Percentiles rank a stretch among this genome's conserved stretches.
These are phyloP conservation scores for Galleria mellonella DNA, from an alignment of 1,140 invertebrate genomes.

Conservation along the genomic window DNA sequence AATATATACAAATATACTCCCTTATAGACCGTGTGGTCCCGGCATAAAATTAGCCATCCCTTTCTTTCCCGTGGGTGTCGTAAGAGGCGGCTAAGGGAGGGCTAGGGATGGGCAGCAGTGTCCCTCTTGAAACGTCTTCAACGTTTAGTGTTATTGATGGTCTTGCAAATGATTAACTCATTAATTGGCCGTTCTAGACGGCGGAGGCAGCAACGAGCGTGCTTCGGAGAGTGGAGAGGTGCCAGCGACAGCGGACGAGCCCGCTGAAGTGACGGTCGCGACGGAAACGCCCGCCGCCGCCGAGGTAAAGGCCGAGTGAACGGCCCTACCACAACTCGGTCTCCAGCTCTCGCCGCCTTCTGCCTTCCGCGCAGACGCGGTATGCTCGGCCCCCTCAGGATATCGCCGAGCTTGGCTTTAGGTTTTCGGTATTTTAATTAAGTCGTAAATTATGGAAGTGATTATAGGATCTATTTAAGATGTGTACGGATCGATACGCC, in stretches of 20 bases:
- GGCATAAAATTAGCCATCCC: no score
- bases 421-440: constrained; percentile 61
- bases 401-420: constrained; percentile 29
- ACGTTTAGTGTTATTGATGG: no score
- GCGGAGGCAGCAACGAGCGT: constrained; percentile 31
- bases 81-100: no score
- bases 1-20: no score
- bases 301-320: constrained; percentile 49
- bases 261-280: constrained; percentile 21
- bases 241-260: constrained; percentile 26
- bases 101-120: no score
- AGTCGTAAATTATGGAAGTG: constrained; percentile 70
- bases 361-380: constrained; percentile 1
- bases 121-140: no score
- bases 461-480: constrained; percentile 55
- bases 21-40: no score
- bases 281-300: constrained; percentile 33
- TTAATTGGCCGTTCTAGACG: constrained; percentile 21
- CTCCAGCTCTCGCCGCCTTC: constrained; percentile 6
- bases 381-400: constrained; percentile 5
- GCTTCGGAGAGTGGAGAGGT: constrained; percentile 31
- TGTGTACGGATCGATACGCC: constrained; percentile 29
- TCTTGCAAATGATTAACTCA: no score
- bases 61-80: no score
- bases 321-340: constrained; percentile 13